Evolutionary conservation across 1,140 invertebrate species (phyloP), one percentile per base, ranked within the genome.

Genomic region (Drosophila takahashii): DNA sequence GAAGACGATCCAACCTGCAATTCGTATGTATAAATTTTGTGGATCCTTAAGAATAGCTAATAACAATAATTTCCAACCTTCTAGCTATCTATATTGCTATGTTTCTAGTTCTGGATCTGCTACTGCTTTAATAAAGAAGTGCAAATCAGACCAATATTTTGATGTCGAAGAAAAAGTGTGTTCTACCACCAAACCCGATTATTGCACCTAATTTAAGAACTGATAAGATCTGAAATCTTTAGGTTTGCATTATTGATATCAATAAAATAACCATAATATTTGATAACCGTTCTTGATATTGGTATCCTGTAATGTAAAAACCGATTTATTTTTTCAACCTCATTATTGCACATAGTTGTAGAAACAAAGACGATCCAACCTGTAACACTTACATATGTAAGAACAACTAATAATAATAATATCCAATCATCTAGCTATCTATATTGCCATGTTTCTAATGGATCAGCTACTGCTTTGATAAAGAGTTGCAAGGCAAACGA

Each of bases 1-100:
- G 9, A 61, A 37, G 44, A 39, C 3, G 79, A 81, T 81, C 39
- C 57, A n/a, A 77, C 66, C 11, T 81, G 79, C 41, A 45, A 32
- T 16, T 50, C 42, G 78, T 77, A 44, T 54, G 47, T 32, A n/a
- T 9, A 13, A 0, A 15, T 13, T 22, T 2, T 7, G 3, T 7
- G 11, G 5, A 22, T 7, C 5, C 3, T 6, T 18, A 32, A 9
- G 5, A 18, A 9, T 0, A 7, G 22, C 27, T 41, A 34, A 10
- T 5, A 11, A 6, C 3, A 22, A 8, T 5, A 11, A 6, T 3
- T 16, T 5, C 2, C 4, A 11, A 8, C 56, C 4, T 27, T 81
- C 11, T 37, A 83, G 79, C 7, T 84, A 26, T 18, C 15, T 84
- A 11, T 48, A 29, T 22, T 83, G 76, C 26, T 51, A 29, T 10